Evolutionary conservation across 2,113 vertebrate species (phyloP).

Genomic region (Asarcornis scutulata): DNA sequence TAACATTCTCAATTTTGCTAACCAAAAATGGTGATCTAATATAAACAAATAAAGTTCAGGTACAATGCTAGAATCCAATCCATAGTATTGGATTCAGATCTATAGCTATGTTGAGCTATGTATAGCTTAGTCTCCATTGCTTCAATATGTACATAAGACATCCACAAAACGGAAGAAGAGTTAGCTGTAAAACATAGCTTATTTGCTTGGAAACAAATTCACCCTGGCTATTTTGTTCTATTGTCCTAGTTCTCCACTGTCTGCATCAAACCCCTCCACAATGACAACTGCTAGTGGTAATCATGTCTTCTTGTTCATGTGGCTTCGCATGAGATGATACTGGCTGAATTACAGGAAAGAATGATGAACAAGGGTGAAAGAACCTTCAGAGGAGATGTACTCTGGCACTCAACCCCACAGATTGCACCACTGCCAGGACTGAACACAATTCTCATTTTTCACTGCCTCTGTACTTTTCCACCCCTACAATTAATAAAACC

Average conservation of each 20-base stretch:
- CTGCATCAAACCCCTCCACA: background rate
- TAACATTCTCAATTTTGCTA: background rate
- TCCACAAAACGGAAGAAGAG: background rate
- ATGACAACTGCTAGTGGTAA: background rate
- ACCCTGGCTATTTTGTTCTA: fast-evolving
- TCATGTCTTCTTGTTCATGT: fast-evolving
- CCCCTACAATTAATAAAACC: background rate
- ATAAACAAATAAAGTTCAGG: background rate
- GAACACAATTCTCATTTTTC: background rate
- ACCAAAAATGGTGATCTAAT: background rate
- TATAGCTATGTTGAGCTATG: background rate
- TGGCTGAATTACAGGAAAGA: background rate
- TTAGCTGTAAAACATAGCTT: background rate
- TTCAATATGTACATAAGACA: background rate
- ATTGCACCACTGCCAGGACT: background rate
- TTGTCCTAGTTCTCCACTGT: background rate
- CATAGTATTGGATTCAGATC: background rate
- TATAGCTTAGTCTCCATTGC: background rate
- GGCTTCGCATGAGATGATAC: background rate
- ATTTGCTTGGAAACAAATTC: background rate
- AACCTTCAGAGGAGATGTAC: background rate
- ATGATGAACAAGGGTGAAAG: background rate
- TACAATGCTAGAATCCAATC: background rate
- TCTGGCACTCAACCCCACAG: background rate
- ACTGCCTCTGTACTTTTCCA: background rate